Base-by-base conservation (phyloP, 2,888 invertebrate species). In the Deilephila porcellus region DNA sequence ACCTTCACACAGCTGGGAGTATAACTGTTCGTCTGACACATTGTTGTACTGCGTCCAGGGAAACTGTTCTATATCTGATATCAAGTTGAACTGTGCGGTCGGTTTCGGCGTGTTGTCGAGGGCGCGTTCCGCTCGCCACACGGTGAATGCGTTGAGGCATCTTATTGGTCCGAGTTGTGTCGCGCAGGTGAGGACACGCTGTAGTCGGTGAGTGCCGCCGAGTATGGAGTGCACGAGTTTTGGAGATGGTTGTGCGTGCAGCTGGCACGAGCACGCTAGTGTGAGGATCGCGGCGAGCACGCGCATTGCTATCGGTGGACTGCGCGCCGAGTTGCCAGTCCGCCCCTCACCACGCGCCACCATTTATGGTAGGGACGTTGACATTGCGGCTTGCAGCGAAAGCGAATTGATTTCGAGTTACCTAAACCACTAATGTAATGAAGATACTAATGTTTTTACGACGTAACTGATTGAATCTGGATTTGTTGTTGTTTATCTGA, bases 131-230 rank as follows among this genome's bases (percentile, higher is more conserved):
- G 96, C 93, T 64, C 95, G 94, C 90, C 95, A 95, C 29, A 94
- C 85, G 70, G 95, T 91, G 74, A 95, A 93, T n/a, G 96, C 91
- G 83, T 95, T 95, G 71, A 96, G 84, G 85, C 96, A 96, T 86
- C 95, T 95, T 74, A 93, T 76, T 7, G 95, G 87, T 70, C 95
- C 95, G 71, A 94, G 84, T n/a, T 83, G 79, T 74, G 82, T 81
- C 14, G 87, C 80, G 81, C 94, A 94, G 70, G 83, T 76, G 52
- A 88, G 72, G 64, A 90, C 78, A 70, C 82, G 82, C 71, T 81
- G 79, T 29, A 87, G 75, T 6, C 82, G 78, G 37, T 80, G 80
- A n/a, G 79, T 73, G 59, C 79, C 73, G 17, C 84, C 83, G 53
- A 89, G 75, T 17, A 83, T 75, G 25, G 79, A 75, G 76, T 86